Base-by-base conservation (phyloP, 2,888 invertebrate genomes). In the Sclerodermus sp. region DNA sequence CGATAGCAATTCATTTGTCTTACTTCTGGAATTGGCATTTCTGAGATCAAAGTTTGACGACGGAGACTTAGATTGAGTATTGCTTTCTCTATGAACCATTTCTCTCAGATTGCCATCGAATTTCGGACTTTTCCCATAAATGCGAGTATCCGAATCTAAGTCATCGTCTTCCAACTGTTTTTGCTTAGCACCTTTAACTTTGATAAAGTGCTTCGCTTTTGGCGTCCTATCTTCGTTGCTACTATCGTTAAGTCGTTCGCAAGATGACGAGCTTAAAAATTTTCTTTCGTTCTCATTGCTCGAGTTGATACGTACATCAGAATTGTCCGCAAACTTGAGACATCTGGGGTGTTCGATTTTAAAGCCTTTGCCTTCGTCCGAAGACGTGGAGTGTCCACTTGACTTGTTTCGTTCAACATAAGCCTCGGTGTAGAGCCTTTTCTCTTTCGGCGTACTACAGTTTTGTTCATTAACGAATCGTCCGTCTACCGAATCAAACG, bases 81-180 rank as follows among this genome's bases (percentile, higher is more conserved):
- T 23, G 10, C 6, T 8, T 3, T 41, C 40, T 34, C 52, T 38
- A 51, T 54, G 47, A 44, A 58, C 51, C 46, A 58, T 44, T 10
- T 58, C 66, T 14, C 64, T 70, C 36, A 75, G 62, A 23, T 71
- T 71, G 31, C 74, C 75, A 46, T 77, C 77, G 57, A 77, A 77
- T 42, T 77, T 76, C 1, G 77, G 77, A 49, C 77, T 77, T 55
- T 77, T 77, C 17, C 77, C 77, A 49, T 77, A 76, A 38, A 74
- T 66, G 48, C 72, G 66, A 2, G 70, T 71, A 44, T 73, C 75
- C 8, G 70, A 67, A 43, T 77, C 76, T 13, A 66, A 55, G 53
- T 76, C 77, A 48, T 71, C 71, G 41, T 74, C 70, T 47, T 74
- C 74, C 47, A 70, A 49, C 50, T 74, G 74, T 58, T 73, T 77